These are phyloP conservation scores for Cataglyphis altisquamis DNA, from an alignment of 2,888 invertebrate species.

Conservation along the genomic window DNA sequence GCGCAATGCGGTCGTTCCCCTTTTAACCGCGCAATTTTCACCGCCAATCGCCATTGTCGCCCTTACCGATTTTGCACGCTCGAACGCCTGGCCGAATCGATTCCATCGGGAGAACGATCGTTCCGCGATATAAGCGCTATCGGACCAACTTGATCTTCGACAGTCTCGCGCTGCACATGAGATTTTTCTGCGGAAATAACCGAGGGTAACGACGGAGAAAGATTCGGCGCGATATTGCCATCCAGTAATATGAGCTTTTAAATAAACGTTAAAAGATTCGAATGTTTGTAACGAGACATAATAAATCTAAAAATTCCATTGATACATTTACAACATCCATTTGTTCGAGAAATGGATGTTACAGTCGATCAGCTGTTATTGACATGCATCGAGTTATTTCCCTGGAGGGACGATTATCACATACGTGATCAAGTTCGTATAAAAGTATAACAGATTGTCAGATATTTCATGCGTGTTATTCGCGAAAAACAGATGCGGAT, in stretches of 20 bases:
- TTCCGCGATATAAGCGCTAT: conserved; percentile 27
- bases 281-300: not conserved
- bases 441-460: conserved; percentile 47
- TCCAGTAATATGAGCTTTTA: not conserved
- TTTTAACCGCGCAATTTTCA: conserved; percentile 35
- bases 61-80: conserved; percentile 5
- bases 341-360: conserved; percentile 31
- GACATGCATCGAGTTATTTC: conserved; percentile 67
- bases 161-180: not conserved
- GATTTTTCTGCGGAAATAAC: not conserved
- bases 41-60: conserved; percentile 5
- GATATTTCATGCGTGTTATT: conserved; percentile 42
- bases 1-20: conserved; percentile 2
- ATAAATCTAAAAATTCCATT: not conserved
- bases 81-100: conserved; percentile 9
- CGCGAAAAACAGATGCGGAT: conserved; percentile 35
- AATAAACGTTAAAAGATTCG: not conserved
- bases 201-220: not conserved
- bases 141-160: conserved; percentile 23
- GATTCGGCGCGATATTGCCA: not conserved
- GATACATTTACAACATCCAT: conserved; percentile 54
- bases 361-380: conserved; percentile 48
- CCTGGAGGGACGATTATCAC: conserved; percentile 62
- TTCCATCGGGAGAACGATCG: conserved; percentile 2
- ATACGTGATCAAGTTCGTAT: conserved; percentile 1